phyloP scores from a whole-genome alignment of 2,888 invertebrate species.

The Patella ulyssiponensis region DNA sequence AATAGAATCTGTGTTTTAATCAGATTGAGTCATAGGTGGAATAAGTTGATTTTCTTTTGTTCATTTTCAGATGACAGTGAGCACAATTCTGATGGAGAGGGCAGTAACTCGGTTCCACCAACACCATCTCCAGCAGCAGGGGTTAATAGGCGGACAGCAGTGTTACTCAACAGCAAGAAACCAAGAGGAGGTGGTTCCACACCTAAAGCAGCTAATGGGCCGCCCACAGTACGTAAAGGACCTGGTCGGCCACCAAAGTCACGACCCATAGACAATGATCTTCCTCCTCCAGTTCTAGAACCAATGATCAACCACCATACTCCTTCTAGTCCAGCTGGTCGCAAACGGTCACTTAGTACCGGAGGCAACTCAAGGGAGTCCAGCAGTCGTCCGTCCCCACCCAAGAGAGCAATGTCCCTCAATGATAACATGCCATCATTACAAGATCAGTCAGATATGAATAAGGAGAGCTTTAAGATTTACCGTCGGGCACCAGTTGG shows the following conservation, averaged over 20 bases:
- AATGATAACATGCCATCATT: constrained; percentile 49
- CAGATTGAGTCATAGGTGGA: too few relatives aligned
- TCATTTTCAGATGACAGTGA: constrained; percentile 24
- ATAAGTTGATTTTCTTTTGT: background rate
- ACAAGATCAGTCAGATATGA: constrained; percentile 55
- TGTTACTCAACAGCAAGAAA: constrained; percentile 81
- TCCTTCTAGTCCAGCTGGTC: constrained; percentile 48
- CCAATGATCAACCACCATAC: constrained; percentile 41
- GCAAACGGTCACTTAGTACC: constrained; percentile 60
- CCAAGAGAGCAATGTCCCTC: constrained; percentile 58
- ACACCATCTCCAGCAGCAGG: constrained; percentile 74
- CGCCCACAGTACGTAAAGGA: constrained; percentile 45
- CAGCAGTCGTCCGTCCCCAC: constrained; percentile 50
- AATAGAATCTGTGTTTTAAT: too few relatives aligned
- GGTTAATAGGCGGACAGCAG: constrained; percentile 83
- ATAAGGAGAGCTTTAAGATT: constrained; percentile 74
- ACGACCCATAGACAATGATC: constrained; percentile 36
- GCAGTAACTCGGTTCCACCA: constrained; percentile 28
- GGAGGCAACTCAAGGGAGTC: constrained; percentile 44
- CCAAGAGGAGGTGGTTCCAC: constrained; percentile 60
- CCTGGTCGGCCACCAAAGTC: constrained; percentile 52
- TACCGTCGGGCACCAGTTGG: constrained; percentile 69
- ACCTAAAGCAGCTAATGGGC: constrained; percentile 40
- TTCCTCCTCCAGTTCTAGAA: constrained; percentile 50
- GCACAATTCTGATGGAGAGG: constrained; percentile 22